phyloP scores from a whole-genome alignment of 2,888 invertebrate genomes.

The Aproaerema taeniolella region DNA sequence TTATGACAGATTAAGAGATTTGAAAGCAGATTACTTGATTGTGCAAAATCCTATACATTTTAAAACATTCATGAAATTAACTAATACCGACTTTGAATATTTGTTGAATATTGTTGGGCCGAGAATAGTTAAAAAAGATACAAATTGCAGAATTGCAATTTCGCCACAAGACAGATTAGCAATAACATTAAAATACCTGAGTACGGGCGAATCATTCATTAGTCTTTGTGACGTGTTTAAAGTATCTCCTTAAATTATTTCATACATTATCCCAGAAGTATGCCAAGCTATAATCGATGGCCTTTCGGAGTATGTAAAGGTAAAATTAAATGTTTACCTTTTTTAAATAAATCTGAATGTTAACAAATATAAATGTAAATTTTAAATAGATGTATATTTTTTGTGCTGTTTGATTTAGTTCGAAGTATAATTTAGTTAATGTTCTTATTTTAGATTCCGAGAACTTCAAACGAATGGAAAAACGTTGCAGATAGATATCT shows the following conservation, averaged over 20 bases:
- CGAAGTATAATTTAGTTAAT: too few relatives aligned
- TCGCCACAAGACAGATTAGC: constrained; percentile 16
- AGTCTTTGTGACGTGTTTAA: constrained; percentile 15
- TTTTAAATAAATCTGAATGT: too few relatives aligned
- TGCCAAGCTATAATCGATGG: constrained; percentile 5
- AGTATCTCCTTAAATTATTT: constrained; percentile 7
- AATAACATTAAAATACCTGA: constrained; percentile 18
- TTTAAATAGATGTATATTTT: too few relatives aligned
- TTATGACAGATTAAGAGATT: constrained; percentile 20
- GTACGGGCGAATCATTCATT: constrained; percentile 17
- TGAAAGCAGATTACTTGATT: constrained; percentile 20
- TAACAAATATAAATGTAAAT: too few relatives aligned
- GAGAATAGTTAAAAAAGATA: constrained; percentile 23
- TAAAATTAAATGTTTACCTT: too few relatives aligned
- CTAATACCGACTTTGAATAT: constrained; percentile 24
- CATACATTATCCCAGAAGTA: constrained; percentile 8
- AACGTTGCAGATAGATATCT: constrained; percentile 17
- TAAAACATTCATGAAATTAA: constrained; percentile 20
- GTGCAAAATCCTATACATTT: constrained; percentile 18
- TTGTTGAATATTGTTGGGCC: constrained; percentile 24
- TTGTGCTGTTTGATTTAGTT: too few relatives aligned
- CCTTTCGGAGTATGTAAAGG: constrained; percentile 5
- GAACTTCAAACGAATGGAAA: constrained; percentile 15
- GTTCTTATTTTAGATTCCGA: constrained; percentile 10
- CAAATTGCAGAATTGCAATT: constrained; percentile 20